Evolutionary conservation across 30 jellyfish, hydroid and myxozoan species (phyloP).

Genomic region (Aurelia coerulea): DNA sequence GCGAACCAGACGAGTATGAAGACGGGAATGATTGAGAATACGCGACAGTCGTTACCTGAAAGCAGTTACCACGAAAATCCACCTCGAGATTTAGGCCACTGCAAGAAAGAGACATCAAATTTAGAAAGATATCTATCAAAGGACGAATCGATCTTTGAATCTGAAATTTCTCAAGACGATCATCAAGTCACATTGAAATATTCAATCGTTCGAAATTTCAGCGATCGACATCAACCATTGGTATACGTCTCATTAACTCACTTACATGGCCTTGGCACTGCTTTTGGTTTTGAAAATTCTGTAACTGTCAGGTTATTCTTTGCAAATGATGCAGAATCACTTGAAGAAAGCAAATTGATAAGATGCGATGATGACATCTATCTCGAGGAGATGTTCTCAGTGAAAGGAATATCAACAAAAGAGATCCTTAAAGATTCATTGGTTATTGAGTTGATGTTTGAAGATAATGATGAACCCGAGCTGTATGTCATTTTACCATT

Average conservation of each 20-base stretch:
- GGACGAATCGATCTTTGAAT: background rate
- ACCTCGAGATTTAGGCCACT: background rate
- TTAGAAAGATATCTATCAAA: background rate
- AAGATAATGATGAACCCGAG: conserved; percentile 53
- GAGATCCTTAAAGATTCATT: conserved; percentile 61
- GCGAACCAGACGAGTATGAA: background rate
- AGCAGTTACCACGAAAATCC: conserved; percentile 12
- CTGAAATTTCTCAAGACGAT: background rate
- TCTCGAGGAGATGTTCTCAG: conserved; percentile 74
- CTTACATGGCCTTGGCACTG: conserved; percentile 37
- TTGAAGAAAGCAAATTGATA: conserved; percentile 52
- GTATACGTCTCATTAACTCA: conserved; percentile 65
- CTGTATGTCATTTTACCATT: conserved; percentile 34
- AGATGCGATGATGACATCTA: conserved; percentile 33
- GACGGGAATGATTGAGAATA: background rate
- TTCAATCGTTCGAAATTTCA: conserved; percentile 70
- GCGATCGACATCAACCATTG: conserved; percentile 53
- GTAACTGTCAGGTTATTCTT: conserved; percentile 39
- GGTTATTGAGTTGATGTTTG: conserved; percentile 59
- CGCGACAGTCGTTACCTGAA: conserved; percentile 45
- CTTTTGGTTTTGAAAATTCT: conserved; percentile 6
- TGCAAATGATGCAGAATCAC: conserved; percentile 39
- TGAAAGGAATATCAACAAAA: conserved; percentile 56
- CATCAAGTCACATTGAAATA: conserved; percentile 21
- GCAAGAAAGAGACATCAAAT: background rate